phyloP scores from a whole-genome alignment of 2,797 vertebrate species.

The Lacerta agilis region DNA sequence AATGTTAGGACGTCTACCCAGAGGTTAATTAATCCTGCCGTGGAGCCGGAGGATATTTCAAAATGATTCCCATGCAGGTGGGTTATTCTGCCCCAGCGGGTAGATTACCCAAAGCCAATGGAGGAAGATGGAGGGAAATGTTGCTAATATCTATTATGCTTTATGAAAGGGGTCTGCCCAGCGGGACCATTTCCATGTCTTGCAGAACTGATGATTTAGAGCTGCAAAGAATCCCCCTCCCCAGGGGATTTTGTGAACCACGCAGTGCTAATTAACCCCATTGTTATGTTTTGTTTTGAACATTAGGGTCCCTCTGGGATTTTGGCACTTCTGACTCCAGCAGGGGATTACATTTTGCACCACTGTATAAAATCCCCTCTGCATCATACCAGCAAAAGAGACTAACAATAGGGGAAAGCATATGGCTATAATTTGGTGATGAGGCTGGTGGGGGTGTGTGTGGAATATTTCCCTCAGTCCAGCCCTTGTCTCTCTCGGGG shows the following conservation, averaged over 20 bases:
- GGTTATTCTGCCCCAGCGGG: slow-evolving; percentile 68
- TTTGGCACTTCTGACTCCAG: slow-evolving; percentile 67
- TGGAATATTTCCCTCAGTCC: slow-evolving; percentile 44
- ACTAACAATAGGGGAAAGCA: slow-evolving; percentile 62
- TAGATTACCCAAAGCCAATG: slow-evolving; percentile 69
- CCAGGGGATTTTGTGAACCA: slow-evolving; percentile 70
- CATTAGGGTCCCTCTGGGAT: slow-evolving; percentile 71
- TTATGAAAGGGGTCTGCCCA: slow-evolving; percentile 58
- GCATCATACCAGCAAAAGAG: slow-evolving; percentile 59
- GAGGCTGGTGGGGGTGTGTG: slow-evolving; percentile 46
- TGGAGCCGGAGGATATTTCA: slow-evolving; percentile 48
- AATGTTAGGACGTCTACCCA: background rate
- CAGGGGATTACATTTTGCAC: slow-evolving; percentile 73
- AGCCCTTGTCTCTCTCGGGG: slow-evolving; percentile 42
- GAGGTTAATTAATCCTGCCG: slow-evolving; percentile 9
- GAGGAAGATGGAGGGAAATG: slow-evolving; percentile 56
- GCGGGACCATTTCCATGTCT: slow-evolving; percentile 64
- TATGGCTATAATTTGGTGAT: slow-evolving; percentile 58
- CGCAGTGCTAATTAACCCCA: slow-evolving; percentile 78
- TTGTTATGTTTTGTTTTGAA: slow-evolving; percentile 79
- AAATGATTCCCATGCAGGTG: slow-evolving; percentile 73
- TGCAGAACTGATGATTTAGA: slow-evolving; percentile 73
- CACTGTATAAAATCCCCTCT: slow-evolving; percentile 62
- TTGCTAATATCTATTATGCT: slow-evolving; percentile 61
- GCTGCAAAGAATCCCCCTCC: slow-evolving; percentile 63